Percentiles rank a stretch among this genome's conserved stretches.
phyloP scores from a whole-genome alignment of 2,113 vertebrate genomes.

The Mesembrinibis cayennensis region DNA sequence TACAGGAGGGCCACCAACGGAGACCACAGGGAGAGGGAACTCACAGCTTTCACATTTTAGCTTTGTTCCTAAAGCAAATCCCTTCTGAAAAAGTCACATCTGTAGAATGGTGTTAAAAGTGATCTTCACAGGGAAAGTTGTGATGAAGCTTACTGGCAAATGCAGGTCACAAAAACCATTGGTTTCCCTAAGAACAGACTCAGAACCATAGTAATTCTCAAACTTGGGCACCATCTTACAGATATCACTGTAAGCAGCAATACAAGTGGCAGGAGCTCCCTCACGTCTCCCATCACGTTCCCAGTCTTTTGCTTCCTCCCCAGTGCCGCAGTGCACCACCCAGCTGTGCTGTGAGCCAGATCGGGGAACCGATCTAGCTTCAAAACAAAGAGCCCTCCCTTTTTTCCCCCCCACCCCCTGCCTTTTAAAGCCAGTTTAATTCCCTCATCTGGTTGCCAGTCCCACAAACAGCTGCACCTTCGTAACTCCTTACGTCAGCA shows the following conservation, averaged over 20 bases:
- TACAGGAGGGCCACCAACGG: neutral
- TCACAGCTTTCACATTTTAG: neutral
- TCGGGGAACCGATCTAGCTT: neutral
- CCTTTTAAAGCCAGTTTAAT: neutral
- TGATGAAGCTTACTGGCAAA: neutral
- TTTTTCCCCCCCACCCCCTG: neutral
- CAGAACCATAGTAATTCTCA: neutral
- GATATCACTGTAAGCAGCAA: neutral
- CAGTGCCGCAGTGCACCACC: neutral
- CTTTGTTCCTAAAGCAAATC: neutral
- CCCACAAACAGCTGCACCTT: neutral
- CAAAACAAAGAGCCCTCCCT: neutral
- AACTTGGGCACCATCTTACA: neutral
- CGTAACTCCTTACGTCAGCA: neutral
- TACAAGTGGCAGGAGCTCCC: neutral
- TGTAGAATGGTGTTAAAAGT: neutral
- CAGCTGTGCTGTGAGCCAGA: neutral
- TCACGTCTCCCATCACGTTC: neutral
- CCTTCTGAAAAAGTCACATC: neutral
- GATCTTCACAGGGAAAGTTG: neutral
- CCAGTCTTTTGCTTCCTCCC: neutral
- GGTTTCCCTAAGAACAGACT: neutral
- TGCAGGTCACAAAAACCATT: accelerated
- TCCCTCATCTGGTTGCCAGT: neutral
- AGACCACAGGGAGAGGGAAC: neutral